Percentiles rank a stretch among this genome's conserved stretches.
Evolutionary conservation across 2,113 vertebrate species (phyloP).

Genomic region (Penelope pileata): DNA sequence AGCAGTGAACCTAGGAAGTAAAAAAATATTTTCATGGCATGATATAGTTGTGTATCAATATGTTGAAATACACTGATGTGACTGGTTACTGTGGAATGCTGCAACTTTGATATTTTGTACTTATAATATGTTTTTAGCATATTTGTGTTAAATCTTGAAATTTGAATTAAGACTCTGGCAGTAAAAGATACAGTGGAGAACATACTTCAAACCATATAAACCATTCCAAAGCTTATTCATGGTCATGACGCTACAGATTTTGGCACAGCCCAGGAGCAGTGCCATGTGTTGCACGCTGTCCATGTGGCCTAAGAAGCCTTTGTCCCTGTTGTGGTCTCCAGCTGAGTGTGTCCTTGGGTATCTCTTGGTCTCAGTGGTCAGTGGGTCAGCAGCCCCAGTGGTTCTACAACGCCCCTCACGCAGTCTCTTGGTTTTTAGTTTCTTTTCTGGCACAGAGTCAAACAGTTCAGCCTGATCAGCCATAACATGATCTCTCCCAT

Average conservation of each 20-base stretch:
- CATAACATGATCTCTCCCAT: not conserved
- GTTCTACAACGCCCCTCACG: not conserved
- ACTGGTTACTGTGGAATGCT: not conserved
- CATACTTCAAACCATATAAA: not conserved
- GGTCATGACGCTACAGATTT: not conserved
- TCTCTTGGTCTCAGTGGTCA: not conserved
- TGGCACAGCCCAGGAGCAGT: not conserved
- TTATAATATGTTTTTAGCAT: not conserved
- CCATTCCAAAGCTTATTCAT: not conserved
- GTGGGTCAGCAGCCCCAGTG: not conserved
- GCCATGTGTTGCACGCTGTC: not conserved
- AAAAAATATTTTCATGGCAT: not conserved
- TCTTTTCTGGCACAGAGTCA: not conserved
- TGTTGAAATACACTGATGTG: not conserved
- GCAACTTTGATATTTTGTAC: not conserved
- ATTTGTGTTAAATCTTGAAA: not conserved
- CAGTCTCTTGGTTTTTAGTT: not conserved
- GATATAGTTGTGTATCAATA: not conserved
- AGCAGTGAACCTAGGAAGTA: not conserved
- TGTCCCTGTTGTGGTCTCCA: not conserved
- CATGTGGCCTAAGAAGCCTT: not conserved
- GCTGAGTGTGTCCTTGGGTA: fast-evolving
- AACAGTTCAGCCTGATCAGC: not conserved
- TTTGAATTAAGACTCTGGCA: not conserved
- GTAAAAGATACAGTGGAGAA: not conserved